Evolutionary conservation across 2,113 vertebrate genomes (phyloP).

Genomic region (Willisornis vidua): DNA sequence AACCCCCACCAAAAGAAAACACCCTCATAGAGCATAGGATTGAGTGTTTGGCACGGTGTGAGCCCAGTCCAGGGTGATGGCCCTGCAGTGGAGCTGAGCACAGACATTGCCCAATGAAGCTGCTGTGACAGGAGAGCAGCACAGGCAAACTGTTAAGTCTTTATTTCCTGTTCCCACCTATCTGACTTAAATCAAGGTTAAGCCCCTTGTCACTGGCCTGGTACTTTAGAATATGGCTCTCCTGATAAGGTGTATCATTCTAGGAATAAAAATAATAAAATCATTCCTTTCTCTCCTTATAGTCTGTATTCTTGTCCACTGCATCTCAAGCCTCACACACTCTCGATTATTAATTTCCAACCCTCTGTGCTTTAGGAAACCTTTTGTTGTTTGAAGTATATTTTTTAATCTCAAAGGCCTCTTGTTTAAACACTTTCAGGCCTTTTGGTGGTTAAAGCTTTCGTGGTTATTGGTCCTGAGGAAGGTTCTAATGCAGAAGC

Average conservation of each 20-base stretch:
- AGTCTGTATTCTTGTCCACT: neutral
- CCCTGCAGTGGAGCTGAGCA: neutral
- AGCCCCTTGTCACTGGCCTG: neutral
- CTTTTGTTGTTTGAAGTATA: neutral
- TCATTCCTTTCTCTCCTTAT: neutral
- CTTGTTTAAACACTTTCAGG: neutral
- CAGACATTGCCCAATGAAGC: neutral
- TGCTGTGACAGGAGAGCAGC: neutral
- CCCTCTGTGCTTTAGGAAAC: neutral
- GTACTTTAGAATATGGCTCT: neutral
- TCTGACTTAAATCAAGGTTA: conserved; percentile 5
- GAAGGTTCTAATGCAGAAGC: neutral
- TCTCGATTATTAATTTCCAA: neutral
- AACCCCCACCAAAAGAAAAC: neutral
- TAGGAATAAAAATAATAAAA: neutral
- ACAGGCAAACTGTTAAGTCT: neutral
- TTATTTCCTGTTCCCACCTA: conserved; percentile 50
- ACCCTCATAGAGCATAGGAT: neutral
- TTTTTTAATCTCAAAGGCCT: neutral
- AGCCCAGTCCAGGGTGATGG: neutral
- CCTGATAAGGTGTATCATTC: neutral
- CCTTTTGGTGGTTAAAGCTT: neutral
- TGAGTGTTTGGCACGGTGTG: neutral
- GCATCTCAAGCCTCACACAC: neutral
- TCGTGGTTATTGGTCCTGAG: neutral